phyloP scores from a whole-genome alignment of 1,140 invertebrate genomes.

The Drosophila baimaii region DNA sequence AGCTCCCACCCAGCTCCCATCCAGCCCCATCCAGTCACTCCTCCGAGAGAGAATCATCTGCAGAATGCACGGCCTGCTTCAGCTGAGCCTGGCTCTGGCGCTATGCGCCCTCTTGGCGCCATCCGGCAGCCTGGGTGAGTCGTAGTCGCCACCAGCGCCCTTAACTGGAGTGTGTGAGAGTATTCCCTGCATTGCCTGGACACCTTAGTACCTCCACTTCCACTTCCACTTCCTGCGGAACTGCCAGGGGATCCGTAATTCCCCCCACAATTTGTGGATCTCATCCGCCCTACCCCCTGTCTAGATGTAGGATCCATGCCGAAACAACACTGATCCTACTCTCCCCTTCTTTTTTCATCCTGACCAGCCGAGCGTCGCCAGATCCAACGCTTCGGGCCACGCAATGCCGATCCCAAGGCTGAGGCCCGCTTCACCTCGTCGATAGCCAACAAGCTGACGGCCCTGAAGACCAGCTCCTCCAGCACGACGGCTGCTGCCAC shows the following conservation, averaged over 20 bases:
- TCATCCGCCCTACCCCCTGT: no score
- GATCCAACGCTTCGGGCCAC: slow-evolving; percentile 44
- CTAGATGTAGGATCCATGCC: no score
- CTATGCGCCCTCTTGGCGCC: slow-evolving; percentile 59
- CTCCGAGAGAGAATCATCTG: neutral
- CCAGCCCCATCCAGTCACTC: no score
- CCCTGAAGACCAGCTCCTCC: slow-evolving; percentile 33
- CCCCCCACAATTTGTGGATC: no score
- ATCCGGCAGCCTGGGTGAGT: slow-evolving; percentile 54
- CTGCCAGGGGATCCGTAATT: no score
- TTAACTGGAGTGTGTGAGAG: no score
- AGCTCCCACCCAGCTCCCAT: no score
- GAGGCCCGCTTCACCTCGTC: slow-evolving; percentile 60
- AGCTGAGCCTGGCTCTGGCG: slow-evolving; percentile 58
- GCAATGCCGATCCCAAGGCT: slow-evolving; percentile 13
- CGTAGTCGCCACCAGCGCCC: no score
- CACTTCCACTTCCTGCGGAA: no score
- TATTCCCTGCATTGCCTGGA: no score
- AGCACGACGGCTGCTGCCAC: slow-evolving; percentile 9
- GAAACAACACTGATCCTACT: no score
- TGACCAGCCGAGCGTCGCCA: slow-evolving; percentile 17
- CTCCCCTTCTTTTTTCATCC: neutral
- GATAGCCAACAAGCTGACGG: slow-evolving; percentile 59
- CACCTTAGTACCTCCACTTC: no score
- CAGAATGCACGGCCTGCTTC: slow-evolving; percentile 59